A percentile compares a stretch with the other conserved stretches of the same genome.
These are phyloP conservation scores for Ryuthela nishihirai DNA, from an alignment of 2,888 invertebrate genomes.

Conservation along the genomic window DNA sequence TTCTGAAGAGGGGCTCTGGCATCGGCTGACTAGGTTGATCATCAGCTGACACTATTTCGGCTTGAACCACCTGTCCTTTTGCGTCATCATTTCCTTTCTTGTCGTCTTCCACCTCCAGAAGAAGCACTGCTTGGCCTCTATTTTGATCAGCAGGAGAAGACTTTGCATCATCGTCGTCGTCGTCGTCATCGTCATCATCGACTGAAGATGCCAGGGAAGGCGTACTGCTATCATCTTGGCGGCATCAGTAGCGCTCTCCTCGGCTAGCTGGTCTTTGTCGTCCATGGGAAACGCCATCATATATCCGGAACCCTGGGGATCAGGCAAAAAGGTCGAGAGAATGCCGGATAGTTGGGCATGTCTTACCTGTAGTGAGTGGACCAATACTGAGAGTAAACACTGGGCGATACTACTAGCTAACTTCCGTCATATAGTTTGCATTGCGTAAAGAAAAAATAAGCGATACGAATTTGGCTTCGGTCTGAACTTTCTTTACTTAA, in stretches of 20 bases:
- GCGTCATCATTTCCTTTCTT: slow-evolving; percentile 27
- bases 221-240: slow-evolving; percentile 31
- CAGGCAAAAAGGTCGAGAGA: slow-evolving; percentile 32
- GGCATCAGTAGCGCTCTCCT: slow-evolving; percentile 31
- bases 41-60: slow-evolving; percentile 12
- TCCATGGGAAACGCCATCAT: slow-evolving; percentile 38
- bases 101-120: background rate
- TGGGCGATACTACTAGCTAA: no score
- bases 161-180: slow-evolving; percentile 13
- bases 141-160: background rate
- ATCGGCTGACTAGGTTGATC: slow-evolving; percentile 13
- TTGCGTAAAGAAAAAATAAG: no score
- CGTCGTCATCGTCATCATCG: slow-evolving; percentile 11
- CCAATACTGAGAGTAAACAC: no score
- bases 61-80: slow-evolving; percentile 21
- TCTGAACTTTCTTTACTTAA: no score
- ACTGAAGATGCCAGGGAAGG: no score
- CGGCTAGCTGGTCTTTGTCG: slow-evolving; percentile 24
- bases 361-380: slow-evolving; percentile 17
- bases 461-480: no score
- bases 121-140: background rate
- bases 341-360: slow-evolving; percentile 32
- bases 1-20: slow-evolving; percentile 28
- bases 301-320: slow-evolving; percentile 35
- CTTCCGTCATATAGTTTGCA: no score